A percentile compares a stretch with the other conserved stretches of the same genome.
Conservation (phyloP, 2,888 invertebrate genomes). For the Platerodrilus igneus region DNA sequence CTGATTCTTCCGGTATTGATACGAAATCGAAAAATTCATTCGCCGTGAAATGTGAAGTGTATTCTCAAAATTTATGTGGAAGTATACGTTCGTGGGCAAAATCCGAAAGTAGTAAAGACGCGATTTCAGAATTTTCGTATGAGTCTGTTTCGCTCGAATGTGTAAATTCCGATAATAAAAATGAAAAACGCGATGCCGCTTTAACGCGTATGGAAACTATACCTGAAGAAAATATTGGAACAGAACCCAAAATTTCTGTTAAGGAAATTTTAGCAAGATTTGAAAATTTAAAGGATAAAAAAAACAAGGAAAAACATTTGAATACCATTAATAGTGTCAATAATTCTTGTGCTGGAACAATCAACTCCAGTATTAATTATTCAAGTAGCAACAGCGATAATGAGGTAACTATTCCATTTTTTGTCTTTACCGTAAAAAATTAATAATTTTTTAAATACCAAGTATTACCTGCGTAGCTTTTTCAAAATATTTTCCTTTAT, state of each 20-base stretch:
- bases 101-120: slow-evolving; percentile 28
- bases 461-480: too few relatives aligned
- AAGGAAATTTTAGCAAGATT: slow-evolving; percentile 78
- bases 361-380: slow-evolving; percentile 21
- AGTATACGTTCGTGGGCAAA: slow-evolving; percentile 36
- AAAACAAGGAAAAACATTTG: slow-evolving; percentile 21
- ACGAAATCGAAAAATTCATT: slow-evolving; percentile 41
- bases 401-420: too few relatives aligned
- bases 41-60: slow-evolving; percentile 45
- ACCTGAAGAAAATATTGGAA: slow-evolving; percentile 63
- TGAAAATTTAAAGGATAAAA: slow-evolving; percentile 51
- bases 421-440: neutral
- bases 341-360: too few relatives aligned
- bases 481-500: too few relatives aligned
- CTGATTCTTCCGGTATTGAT: slow-evolving; percentile 66
- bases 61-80: slow-evolving; percentile 40
- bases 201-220: slow-evolving; percentile 69
- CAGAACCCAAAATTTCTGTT: slow-evolving; percentile 78
- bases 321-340: slow-evolving; percentile 11
- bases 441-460: too few relatives aligned
- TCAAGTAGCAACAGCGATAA: slow-evolving; percentile 1
- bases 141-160: slow-evolving; percentile 29
- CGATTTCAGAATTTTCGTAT: slow-evolving; percentile 35
- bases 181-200: slow-evolving; percentile 31
- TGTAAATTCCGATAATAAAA: slow-evolving; percentile 20